Base-by-base conservation (phyloP, 2,888 invertebrate genomes). In the Maniola hyperantus region DNA sequence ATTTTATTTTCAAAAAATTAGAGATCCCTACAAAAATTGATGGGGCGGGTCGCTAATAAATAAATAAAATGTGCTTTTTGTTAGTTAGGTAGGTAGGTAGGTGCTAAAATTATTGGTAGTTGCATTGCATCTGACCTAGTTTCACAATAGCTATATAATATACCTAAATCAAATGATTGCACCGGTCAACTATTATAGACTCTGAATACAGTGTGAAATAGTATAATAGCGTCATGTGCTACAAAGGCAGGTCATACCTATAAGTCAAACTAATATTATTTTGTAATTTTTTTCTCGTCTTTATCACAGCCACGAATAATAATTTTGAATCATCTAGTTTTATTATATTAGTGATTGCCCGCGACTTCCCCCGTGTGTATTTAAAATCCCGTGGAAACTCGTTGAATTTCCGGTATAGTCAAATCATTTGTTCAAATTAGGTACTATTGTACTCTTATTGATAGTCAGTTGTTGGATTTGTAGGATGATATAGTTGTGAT, bases 151-250 rank as follows among this genome's bases (percentile, higher is more conserved):
- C 10, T 39, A 7, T 11, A 11, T 53, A 6, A 33, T 33, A 33
- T 53, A 39, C 26, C 55, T 36, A 18, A 55, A 55, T 39, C 15
- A 18, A 39, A 55, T 55, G 55, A 55, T 55, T 55, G 55, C 55
- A 39, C 39, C 18, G 55, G 18, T 18, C 55, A 2, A 39, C 18
- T 51, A 51, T 13, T 10, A 51, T n/a, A n/a, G n/a, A 46, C n/a
- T 44, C 44, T 46, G n/a, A 46, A 46, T 46, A 15, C n/a, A 15
- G 46, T 46, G 46, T 6, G n/a, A 18, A 26, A 26, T 26, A 48
- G n/a, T 48, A 48, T 13, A 48, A 48, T 18, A 18, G 1, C 13
- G 39, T 39, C 10, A 42, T 42, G 5, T 7, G 13, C 6, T 48
- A 2, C 18, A 7, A 18, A 48, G 6, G 15, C 46, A 48, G 46